Evolutionary conservation across 2,113 vertebrate genomes (phyloP).

Genomic region (Amblyopsis rosae): DNA sequence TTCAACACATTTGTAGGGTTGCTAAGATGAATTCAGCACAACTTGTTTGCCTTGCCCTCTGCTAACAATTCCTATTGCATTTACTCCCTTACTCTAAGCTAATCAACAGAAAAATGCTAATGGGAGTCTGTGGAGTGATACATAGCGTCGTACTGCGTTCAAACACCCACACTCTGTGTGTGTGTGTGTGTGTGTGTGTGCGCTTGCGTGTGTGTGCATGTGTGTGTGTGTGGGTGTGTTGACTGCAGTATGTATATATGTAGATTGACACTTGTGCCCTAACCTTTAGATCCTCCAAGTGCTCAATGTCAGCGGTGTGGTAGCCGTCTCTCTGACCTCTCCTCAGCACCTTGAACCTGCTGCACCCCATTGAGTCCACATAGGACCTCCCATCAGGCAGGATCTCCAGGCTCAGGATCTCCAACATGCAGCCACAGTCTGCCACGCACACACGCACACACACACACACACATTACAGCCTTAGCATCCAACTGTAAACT

Average conservation of each 20-base stretch:
- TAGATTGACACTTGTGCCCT: not conserved
- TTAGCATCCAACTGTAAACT: too few species aligned
- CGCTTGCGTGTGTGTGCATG: not conserved
- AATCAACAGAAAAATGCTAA: too few species aligned
- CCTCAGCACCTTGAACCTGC: slow-evolving; percentile 82
- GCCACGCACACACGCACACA: slow-evolving; percentile 4
- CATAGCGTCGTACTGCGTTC: too few species aligned
- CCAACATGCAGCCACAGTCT: slow-evolving; percentile 87
- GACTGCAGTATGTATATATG: not conserved
- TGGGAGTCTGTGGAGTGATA: not conserved
- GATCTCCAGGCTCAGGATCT: slow-evolving; percentile 80
- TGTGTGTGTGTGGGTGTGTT: not conserved
- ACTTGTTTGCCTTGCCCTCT: not conserved
- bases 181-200: too few species aligned
- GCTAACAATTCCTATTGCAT: not conserved
- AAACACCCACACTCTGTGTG: not conserved
- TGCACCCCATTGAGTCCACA: slow-evolving; percentile 82
- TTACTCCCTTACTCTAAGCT: not conserved
- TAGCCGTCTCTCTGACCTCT: slow-evolving; percentile 86
- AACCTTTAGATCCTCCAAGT: slow-evolving; percentile 84
- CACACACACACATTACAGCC: not conserved
- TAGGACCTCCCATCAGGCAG: slow-evolving; percentile 84
- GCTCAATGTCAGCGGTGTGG: slow-evolving; percentile 87
- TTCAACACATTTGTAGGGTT: too few species aligned
- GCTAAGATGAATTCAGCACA: too few species aligned